phyloP scores from a whole-genome alignment of 2,888 invertebrate genomes.

The Caenorhabditis sp. region DNA sequence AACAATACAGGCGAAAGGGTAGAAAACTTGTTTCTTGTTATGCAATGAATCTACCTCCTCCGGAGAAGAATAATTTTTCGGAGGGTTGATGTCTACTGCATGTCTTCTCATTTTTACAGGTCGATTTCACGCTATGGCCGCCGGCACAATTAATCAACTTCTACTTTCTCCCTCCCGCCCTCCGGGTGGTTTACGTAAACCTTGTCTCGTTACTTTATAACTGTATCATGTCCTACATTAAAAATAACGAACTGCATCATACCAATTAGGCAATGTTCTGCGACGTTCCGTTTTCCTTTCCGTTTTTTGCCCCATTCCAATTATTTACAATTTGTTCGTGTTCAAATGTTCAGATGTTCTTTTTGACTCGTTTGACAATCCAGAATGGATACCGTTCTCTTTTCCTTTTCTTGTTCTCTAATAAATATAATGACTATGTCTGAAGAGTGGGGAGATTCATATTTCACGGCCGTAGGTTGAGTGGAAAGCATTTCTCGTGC shows the following conservation, averaged over 20 bases:
- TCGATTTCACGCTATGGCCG: slow-evolving; percentile 94
- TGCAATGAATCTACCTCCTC: slow-evolving; percentile 47
- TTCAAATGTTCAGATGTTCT: slow-evolving; percentile 17
- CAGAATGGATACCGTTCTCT: slow-evolving; percentile 51
- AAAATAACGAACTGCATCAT: slow-evolving; percentile 63
- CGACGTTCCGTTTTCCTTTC: slow-evolving; percentile 22
- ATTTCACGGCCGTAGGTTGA: slow-evolving; percentile 1
- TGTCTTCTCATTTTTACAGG: slow-evolving; percentile 57
- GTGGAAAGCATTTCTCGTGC: slow-evolving; percentile 18
- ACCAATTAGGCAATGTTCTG: slow-evolving; percentile 2
- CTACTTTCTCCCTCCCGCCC: slow-evolving; percentile 90
- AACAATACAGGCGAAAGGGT: slow-evolving; percentile 17
- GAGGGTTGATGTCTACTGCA: slow-evolving; percentile 39
- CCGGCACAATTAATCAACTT: slow-evolving; percentile 95
- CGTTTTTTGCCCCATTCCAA: slow-evolving; percentile 1
- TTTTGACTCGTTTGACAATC: neutral
- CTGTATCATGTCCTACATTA: slow-evolving; percentile 90
- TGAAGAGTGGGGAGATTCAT: slow-evolving; percentile 9
- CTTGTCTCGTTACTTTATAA: slow-evolving; percentile 92
- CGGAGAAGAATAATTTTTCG: slow-evolving; percentile 50
- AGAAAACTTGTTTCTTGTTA: slow-evolving; percentile 57
- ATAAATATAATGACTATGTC: slow-evolving; percentile 55
- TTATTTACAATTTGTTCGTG: slow-evolving; percentile 11
- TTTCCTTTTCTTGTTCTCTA: neutral
- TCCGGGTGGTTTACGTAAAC: slow-evolving; percentile 92